A percentile compares a stretch with the other conserved stretches of the same genome.
Evolutionary conservation across 2,797 vertebrate species (phyloP).

Genomic region (Sebastes diploproa): DNA sequence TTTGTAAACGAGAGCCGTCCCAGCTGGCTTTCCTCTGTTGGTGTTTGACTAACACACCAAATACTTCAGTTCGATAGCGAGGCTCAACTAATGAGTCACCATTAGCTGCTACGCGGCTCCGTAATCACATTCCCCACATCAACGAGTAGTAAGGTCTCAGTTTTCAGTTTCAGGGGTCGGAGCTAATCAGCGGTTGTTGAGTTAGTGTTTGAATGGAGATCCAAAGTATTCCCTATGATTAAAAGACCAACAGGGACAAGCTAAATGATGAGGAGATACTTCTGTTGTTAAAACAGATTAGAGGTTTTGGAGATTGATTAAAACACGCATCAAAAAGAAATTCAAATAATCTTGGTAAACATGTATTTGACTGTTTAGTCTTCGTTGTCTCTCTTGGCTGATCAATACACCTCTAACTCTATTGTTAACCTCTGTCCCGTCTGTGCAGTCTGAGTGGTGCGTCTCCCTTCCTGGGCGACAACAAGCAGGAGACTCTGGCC

Average conservation of each 20-base stretch:
- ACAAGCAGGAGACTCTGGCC: slow-evolving; percentile 96
- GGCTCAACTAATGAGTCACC: slow-evolving; percentile 33
- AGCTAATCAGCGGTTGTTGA: background rate
- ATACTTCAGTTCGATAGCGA: slow-evolving; percentile 34
- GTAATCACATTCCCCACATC: slow-evolving; percentile 21
- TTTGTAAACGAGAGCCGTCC: background rate
- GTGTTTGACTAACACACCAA: slow-evolving; percentile 24
- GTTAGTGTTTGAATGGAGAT: slow-evolving; percentile 7
- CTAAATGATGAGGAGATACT: background rate
- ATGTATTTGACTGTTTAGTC: background rate
- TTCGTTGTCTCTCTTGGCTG: background rate
- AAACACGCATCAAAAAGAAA: background rate
- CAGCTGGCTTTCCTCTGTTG: slow-evolving; percentile 25
- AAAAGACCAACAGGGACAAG: background rate
- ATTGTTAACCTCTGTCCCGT: background rate
- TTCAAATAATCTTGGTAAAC: fast-evolving
- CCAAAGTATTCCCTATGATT: background rate
- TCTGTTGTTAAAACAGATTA: background rate
- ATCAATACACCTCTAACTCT: background rate
- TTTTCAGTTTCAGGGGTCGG: slow-evolving; percentile 16
- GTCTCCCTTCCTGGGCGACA: slow-evolving; percentile 97
- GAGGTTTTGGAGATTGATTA: background rate
- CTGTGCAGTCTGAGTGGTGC: slow-evolving; percentile 90
- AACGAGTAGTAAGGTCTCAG: background rate
- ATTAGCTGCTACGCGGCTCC: background rate